These are phyloP conservation scores for Chloromyia formosa DNA, from an alignment of 2,888 invertebrate genomes.

Conservation along the genomic window DNA sequence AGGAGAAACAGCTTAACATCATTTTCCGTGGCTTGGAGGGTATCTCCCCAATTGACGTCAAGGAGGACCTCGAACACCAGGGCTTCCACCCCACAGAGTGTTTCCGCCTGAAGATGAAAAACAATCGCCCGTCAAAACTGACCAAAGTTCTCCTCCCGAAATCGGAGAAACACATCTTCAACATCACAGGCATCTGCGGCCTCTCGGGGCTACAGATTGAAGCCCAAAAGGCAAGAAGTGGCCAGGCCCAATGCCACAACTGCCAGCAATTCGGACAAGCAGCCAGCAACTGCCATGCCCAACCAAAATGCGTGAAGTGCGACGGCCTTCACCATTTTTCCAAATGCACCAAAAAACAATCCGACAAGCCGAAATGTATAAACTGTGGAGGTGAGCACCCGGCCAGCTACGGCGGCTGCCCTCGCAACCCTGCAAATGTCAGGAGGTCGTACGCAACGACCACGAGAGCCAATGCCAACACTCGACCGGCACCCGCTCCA, in stretches of 20 bases:
- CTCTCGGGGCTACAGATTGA: neutral
- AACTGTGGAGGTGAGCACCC: neutral
- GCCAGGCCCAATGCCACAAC: neutral
- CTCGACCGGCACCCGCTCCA: neutral
- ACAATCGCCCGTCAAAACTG: neutral
- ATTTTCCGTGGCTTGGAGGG: neutral
- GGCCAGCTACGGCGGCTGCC: neutral
- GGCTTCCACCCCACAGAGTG: conserved; percentile 19
- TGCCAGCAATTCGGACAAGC: conserved; percentile 23
- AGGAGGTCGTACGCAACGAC: neutral
- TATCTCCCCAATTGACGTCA: neutral
- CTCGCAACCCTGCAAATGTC: neutral
- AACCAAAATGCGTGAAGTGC: conserved; percentile 11
- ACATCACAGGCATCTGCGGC: neutral
- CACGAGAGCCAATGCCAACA: no score
- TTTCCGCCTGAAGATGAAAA: neutral
- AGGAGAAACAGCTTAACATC: neutral
- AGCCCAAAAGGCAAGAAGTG: neutral
- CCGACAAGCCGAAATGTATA: neutral
- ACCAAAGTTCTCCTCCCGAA: neutral
- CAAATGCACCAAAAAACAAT: neutral
- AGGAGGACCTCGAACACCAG: conserved; percentile 1
- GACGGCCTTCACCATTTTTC: conserved; percentile 6
- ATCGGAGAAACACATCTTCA: neutral
- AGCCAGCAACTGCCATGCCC: conserved; percentile 1